Base-by-base conservation (phyloP, 2,888 invertebrate species). In the Muscina levida region DNA sequence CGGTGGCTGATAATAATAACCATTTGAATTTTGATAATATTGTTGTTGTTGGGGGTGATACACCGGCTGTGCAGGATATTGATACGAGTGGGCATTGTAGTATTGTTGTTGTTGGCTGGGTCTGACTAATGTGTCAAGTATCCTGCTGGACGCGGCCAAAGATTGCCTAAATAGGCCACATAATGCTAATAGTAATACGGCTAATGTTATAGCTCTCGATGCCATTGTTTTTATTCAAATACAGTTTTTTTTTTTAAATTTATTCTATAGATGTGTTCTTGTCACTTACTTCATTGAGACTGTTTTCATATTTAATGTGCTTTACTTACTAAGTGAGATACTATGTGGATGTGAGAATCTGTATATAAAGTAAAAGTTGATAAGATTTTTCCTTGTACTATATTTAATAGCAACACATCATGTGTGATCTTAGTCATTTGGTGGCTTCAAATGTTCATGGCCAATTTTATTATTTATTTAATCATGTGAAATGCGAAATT, bases 81-180 rank as follows among this genome's bases (percentile, higher is more conserved):
- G 82, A 71, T 79, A 79, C 2, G 71, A 79, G 71, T 76, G 65
- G 17, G 67, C 76, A 56, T 84, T 83, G 24, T 84, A 84, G 48
- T 84, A 83, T 13, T 57, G 72, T 11, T 26, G 51, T 44, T 26
- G 56, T 24, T 46, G 70, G 2, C 71, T 46, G 10, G 46, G 8
- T 39, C 39, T n/a, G 2, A 72, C 53, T 11, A 56, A 3, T 17
- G 53, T 11, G 6, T 53, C 39, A 46, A 72, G 37, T 0, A 72
- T n/a, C 75, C 75, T 72, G 13, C n/a, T 42, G 13, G 15, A 26
- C 11, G 75, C 26, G 11, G 24, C 24, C 26, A 31, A 71, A 46
- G 31, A 71, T 46, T 22, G 53, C 44, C n/a, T 11, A 17, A 17
- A 4, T 10, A 39, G 31, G 37, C 26, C 10, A 26, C 56, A 48